These are phyloP conservation scores for Triops longicaudatus DNA, from an alignment of 1,140 invertebrate species.

Conservation along the genomic window DNA sequence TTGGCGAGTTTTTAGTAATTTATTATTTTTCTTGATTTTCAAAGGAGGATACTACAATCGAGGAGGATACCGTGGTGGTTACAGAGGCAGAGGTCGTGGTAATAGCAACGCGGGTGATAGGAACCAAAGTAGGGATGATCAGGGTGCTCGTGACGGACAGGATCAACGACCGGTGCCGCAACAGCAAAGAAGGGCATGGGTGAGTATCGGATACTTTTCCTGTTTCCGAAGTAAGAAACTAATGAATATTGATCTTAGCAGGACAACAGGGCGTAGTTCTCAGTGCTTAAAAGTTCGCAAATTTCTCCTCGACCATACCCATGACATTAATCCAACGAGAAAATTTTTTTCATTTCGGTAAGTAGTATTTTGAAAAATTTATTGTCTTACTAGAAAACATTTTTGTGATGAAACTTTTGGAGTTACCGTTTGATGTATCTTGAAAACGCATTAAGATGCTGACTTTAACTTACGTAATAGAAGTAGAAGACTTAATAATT, in stretches of 20 bases:
- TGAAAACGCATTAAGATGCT: background rate
- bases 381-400: background rate
- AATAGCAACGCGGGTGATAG: background rate
- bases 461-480: background rate
- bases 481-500: background rate
- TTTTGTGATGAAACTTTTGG: background rate
- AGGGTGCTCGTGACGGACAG: conserved; percentile 16
- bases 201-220: background rate
- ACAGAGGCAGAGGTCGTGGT: background rate
- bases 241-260: background rate
- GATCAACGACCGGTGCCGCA: conserved; percentile 24
- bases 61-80: conserved; percentile 16
- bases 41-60: conserved; percentile 21
- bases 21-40: background rate
- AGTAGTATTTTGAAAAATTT: background rate
- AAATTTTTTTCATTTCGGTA: background rate
- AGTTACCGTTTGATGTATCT: background rate
- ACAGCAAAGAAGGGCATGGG: conserved; percentile 23
- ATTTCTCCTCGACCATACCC: background rate
- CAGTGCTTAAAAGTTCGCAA: background rate
- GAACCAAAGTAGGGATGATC: background rate
- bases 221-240: background rate
- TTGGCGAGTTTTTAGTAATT: too few species aligned
- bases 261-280: background rate
- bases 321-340: background rate